Evolutionary conservation across 2,888 invertebrate species (phyloP).

Genomic region (Morpho achilles): DNA sequence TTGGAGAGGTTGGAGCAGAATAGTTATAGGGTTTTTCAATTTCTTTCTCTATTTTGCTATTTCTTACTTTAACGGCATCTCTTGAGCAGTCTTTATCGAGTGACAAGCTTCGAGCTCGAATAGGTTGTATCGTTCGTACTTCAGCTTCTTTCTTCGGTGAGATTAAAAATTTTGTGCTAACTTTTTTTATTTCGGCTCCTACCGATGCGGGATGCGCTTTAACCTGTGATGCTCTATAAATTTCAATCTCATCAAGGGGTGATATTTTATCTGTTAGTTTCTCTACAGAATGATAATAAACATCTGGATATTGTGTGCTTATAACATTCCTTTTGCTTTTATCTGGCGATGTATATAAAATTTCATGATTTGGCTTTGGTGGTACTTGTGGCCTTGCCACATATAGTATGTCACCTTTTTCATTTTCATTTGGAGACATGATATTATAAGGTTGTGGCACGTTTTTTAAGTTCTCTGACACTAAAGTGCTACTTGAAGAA

Average conservation of each 20-base stretch:
- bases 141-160: slow-evolving; percentile 73
- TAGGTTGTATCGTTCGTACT: slow-evolving; percentile 66
- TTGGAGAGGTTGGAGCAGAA: slow-evolving; percentile 69
- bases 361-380: slow-evolving; percentile 47
- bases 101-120: slow-evolving; percentile 63
- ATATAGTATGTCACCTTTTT: slow-evolving; percentile 36
- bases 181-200: slow-evolving; percentile 70
- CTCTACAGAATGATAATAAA: slow-evolving; percentile 69
- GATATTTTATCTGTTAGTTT: slow-evolving; percentile 54
- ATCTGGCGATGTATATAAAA: slow-evolving; percentile 28
- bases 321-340: slow-evolving; percentile 26
- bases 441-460: slow-evolving; percentile 22
- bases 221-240: slow-evolving; percentile 53
- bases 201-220: slow-evolving; percentile 57
- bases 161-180: slow-evolving; percentile 65
- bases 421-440: slow-evolving; percentile 26
- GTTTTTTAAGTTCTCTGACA: slow-evolving; percentile 53
- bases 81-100: slow-evolving; percentile 45
- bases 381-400: slow-evolving; percentile 44
- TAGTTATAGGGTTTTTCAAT: slow-evolving; percentile 56
- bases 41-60: slow-evolving; percentile 20
- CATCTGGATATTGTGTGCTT: slow-evolving; percentile 49
- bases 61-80: slow-evolving; percentile 7
- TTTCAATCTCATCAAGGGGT: slow-evolving; percentile 52
- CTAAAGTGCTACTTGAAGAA: slow-evolving; percentile 65